Percentiles rank a stretch among this genome's conserved stretches.
Conservation (phyloP, 92 coral and sea anemone species). For the Pocillopora meandrina region DNA sequence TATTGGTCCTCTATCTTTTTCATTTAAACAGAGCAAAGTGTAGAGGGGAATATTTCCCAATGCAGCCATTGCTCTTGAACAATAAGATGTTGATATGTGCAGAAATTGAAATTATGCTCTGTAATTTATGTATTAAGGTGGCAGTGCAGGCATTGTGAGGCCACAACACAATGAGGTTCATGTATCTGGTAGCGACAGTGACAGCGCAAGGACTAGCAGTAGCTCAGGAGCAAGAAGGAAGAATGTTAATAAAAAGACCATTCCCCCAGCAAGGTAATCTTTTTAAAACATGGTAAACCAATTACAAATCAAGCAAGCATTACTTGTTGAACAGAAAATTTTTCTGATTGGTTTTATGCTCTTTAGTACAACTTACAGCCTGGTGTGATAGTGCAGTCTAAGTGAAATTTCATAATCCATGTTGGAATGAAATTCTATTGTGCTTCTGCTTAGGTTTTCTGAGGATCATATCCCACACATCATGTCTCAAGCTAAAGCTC, state of each 20-base stretch:
- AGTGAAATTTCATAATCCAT: no score
- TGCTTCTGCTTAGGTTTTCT: constrained; percentile 27
- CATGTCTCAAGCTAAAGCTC: constrained; percentile 52
- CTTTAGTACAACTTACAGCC: no score
- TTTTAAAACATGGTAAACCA: background rate
- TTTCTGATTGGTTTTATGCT: background rate
- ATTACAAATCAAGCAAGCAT: background rate
- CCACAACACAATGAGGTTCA: constrained; percentile 38
- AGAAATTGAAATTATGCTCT: background rate
- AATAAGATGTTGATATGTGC: no score
- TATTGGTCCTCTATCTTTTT: no score
- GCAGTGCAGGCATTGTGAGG: constrained; percentile 46
- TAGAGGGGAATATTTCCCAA: no score
- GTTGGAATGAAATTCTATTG: background rate
- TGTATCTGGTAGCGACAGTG: constrained; percentile 63
- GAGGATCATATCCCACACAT: constrained; percentile 56
- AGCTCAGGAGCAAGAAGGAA: constrained; percentile 77
- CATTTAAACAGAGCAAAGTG: no score
- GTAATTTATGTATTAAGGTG: constrained; percentile 24
- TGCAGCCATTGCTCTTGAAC: no score
- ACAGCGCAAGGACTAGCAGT: constrained; percentile 70
- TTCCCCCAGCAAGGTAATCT: constrained; percentile 54
- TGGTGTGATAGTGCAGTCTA: background rate
- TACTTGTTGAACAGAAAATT: background rate
- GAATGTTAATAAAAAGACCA: constrained; percentile 35